Conservation (phyloP, 2,888 invertebrate species). For the Drosophila anomelani region DNA sequence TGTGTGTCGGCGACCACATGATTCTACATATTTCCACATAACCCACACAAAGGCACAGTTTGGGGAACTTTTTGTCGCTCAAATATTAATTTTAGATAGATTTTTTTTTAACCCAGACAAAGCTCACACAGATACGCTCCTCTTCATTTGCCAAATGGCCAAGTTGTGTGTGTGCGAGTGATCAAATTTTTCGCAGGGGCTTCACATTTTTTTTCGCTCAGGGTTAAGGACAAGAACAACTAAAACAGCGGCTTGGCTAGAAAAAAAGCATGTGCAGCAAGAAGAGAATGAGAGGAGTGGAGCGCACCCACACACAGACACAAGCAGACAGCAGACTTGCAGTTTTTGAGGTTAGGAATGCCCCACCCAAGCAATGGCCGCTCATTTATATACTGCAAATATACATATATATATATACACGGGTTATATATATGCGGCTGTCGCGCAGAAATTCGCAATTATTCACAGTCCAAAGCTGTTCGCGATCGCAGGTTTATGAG, state of each 20-base stretch:
- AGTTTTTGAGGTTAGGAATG: conserved; percentile 80
- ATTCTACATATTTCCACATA: conserved; percentile 77
- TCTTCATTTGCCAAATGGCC: conserved; percentile 13
- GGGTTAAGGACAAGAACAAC: conserved; percentile 63
- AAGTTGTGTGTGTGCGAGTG: conserved; percentile 22
- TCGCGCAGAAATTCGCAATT: conserved; percentile 76
- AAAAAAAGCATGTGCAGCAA: conserved; percentile 68
- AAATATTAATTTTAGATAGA: conserved; percentile 79
- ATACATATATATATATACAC: conserved; percentile 38
- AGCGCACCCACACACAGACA: conserved; percentile 55
- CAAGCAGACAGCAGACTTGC: conserved; percentile 58
- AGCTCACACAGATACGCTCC: conserved; percentile 44
- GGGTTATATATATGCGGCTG: conserved; percentile 49
- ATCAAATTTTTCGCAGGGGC: conserved; percentile 41
- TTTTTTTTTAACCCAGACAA: conserved; percentile 59
- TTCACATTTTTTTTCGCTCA: conserved; percentile 55
- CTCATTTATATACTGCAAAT: conserved; percentile 46
- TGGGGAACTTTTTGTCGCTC: conserved; percentile 66
- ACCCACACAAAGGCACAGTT: conserved; percentile 30
- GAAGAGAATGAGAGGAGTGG: conserved; percentile 23
- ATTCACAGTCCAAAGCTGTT: conserved; percentile 77
- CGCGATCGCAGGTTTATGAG: conserved; percentile 73
- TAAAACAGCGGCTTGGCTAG: conserved; percentile 36
- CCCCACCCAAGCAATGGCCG: conserved; percentile 81
- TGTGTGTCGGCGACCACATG: conserved; percentile 63